These are phyloP conservation scores for Dipodomys ordii DNA, from an alignment of 2,113 vertebrate species.

Conservation along the genomic window DNA sequence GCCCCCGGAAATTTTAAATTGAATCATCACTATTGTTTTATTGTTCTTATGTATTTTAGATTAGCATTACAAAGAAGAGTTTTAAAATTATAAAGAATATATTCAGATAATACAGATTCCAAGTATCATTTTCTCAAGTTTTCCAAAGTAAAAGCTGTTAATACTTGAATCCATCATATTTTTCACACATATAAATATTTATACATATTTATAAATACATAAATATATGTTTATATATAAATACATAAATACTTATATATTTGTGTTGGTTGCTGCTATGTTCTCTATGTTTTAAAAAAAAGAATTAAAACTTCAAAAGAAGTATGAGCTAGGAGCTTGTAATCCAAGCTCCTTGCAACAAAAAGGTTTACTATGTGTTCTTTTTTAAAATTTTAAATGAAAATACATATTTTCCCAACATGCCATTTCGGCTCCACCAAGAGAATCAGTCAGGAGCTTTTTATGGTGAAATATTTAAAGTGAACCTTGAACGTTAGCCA, in stretches of 20 bases:
- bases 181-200: background rate
- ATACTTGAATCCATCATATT: background rate
- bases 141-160: background rate
- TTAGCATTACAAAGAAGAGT: background rate
- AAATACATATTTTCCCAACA: constrained; percentile 79
- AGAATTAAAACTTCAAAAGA: constrained; percentile 68
- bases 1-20: background rate
- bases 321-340: constrained; percentile 67
- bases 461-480: constrained; percentile 72
- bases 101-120: background rate
- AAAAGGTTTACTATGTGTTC: constrained; percentile 58
- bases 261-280: background rate
- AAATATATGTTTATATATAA: too few relatives aligned
- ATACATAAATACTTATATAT: background rate
- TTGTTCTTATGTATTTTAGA: background rate
- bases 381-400: constrained; percentile 75
- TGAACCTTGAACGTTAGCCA: constrained; percentile 69
- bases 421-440: constrained; percentile 74
- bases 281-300: constrained; percentile 19
- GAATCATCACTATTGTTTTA: background rate
- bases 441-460: constrained; percentile 72
- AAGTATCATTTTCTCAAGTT: background rate
- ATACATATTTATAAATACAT: too few relatives aligned
- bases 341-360: constrained; percentile 74
- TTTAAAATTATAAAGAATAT: background rate